A percentile compares a stretch with the other conserved stretches of the same genome.
Evolutionary conservation across 2,888 invertebrate genomes (phyloP).

Genomic region (Diplazon laetatorius): DNA sequence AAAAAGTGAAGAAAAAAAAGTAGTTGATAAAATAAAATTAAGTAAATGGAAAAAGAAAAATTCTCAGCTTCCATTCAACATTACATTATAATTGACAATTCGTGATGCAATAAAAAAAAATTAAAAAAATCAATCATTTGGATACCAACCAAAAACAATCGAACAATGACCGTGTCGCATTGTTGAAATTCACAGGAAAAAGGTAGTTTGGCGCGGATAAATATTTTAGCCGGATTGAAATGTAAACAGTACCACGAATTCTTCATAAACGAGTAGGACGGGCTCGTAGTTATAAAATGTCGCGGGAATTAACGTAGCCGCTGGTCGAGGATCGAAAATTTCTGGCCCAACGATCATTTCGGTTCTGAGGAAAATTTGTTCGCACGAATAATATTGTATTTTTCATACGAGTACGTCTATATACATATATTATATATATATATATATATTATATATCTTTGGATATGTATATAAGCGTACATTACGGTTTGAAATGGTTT

Average conservation of each 20-base stretch:
- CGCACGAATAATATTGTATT: constrained; percentile 44
- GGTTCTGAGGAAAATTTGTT: constrained; percentile 45
- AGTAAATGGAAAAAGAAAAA: too few relatives aligned
- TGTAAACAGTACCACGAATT: constrained; percentile 29
- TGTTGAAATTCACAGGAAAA: too few relatives aligned
- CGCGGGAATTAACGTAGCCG: neutral
- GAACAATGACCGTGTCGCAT: too few relatives aligned
- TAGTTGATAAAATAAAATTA: neutral
- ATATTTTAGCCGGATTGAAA: constrained; percentile 41
- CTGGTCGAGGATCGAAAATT: constrained; percentile 34
- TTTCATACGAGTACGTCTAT: neutral
- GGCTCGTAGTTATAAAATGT: constrained; percentile 27
- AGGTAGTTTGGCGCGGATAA: too few relatives aligned
- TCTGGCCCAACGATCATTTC: constrained; percentile 40
- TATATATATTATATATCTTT: neutral
- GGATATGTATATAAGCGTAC: neutral
- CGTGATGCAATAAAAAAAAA: neutral
- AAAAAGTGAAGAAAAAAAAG: neutral
- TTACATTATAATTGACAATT: neutral
- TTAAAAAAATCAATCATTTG: too few relatives aligned
- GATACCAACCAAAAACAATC: too few relatives aligned
- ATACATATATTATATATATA: too few relatives aligned
- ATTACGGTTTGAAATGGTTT: constrained; percentile 30
- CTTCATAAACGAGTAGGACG: constrained; percentile 22
- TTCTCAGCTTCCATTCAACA: too few relatives aligned